These are phyloP conservation scores for Tachystola acroxantha DNA, from an alignment of 2,888 invertebrate genomes.

Conservation along the genomic window DNA sequence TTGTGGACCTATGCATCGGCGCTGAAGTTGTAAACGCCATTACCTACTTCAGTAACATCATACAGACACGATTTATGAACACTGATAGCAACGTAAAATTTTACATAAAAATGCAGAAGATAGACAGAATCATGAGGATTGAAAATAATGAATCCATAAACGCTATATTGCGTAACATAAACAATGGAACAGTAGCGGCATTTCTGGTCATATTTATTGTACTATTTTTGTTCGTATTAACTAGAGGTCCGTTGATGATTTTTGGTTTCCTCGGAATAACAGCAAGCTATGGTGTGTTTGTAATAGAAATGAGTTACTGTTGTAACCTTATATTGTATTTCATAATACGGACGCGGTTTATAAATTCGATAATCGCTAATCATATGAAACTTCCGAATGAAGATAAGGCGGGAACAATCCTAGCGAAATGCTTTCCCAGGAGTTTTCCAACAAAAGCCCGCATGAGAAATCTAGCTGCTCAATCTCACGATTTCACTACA, in stretches of 20 bases:
- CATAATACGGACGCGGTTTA: conserved; percentile 3
- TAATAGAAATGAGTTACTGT: conserved; percentile 1
- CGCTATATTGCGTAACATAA: not conserved
- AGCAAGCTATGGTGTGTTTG: not conserved
- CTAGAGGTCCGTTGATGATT: conserved; percentile 2
- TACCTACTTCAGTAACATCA: conserved; percentile 15
- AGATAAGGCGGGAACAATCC: no score
- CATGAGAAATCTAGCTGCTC: not conserved
- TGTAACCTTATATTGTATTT: conserved; percentile 11
- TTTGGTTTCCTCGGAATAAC: not conserved
- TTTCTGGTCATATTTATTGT: conserved; percentile 10
- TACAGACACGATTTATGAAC: no score
- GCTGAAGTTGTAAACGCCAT: conserved; percentile 17
- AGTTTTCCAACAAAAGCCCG: not conserved
- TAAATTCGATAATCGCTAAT: conserved; percentile 7
- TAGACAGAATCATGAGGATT: conserved; percentile 44
- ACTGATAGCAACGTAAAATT: conserved; percentile 30
- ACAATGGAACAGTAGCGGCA: not conserved
- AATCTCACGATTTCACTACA: conserved; percentile 2
- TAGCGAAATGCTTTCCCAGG: not conserved
- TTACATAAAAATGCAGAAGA: conserved; percentile 40
- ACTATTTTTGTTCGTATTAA: conserved; percentile 10
- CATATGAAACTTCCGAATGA: not conserved
- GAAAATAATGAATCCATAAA: conserved; percentile 19
- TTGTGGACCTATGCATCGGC: conserved; percentile 1